Conservation (phyloP, 1,140 invertebrate genomes). For the Neelides sp. region DNA sequence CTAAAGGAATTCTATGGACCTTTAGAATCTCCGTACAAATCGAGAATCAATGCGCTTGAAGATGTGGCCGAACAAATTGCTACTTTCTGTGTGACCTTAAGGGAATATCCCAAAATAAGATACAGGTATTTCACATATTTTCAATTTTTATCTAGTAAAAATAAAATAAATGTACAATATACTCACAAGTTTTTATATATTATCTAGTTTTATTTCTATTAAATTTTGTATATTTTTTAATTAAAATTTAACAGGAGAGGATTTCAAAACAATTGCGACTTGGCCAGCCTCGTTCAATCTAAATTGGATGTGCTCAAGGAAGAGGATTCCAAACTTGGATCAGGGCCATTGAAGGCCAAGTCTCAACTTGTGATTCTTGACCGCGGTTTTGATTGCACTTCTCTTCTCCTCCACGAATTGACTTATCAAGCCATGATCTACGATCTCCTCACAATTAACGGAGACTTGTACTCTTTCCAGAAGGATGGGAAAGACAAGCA, state of each 20-base stretch:
- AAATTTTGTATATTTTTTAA: background rate
- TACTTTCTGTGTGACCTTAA: slow-evolving; percentile 93
- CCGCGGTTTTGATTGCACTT: slow-evolving; percentile 87
- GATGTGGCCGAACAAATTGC: slow-evolving; percentile 91
- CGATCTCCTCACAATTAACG: slow-evolving; percentile 92
- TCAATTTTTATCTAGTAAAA: slow-evolving; percentile 1
- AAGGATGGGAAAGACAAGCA: slow-evolving; percentile 76
- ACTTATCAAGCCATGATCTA: slow-evolving; percentile 99
- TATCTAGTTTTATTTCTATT: background rate
- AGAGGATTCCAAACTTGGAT: slow-evolving; percentile 98
- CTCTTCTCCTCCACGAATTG: slow-evolving; percentile 61
- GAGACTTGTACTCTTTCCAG: slow-evolving; percentile 90
- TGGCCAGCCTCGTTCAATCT: slow-evolving; percentile 93
- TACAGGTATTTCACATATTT: slow-evolving; percentile 53
- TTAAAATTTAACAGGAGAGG: slow-evolving; percentile 43
- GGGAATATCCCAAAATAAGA: slow-evolving; percentile 94
- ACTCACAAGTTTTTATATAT: background rate
- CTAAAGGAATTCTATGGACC: background rate
- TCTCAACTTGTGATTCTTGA: slow-evolving; percentile 95
- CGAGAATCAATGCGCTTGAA: slow-evolving; percentile 10
- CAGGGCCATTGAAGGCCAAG: slow-evolving; percentile 84
- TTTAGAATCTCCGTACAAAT: background rate
- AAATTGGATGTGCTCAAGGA: slow-evolving; percentile 96
- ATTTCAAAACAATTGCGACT: slow-evolving; percentile 87
- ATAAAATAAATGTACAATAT: background rate